Conservation (phyloP, 2,797 vertebrate genomes). For the Pseudochirops cupreus region DNA sequence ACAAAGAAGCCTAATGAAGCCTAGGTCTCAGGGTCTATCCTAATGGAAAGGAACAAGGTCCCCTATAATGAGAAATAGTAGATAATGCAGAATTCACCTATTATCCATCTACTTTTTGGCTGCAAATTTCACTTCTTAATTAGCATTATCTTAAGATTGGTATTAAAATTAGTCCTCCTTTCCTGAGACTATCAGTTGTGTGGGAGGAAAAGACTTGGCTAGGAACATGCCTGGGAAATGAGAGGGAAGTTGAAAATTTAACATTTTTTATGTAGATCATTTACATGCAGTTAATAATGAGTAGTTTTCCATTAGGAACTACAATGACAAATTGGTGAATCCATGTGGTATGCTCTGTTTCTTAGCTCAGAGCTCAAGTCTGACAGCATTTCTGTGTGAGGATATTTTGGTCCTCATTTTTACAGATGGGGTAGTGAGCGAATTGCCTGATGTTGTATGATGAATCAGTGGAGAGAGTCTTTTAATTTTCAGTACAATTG, state of each 20-base stretch:
- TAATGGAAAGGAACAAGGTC: not conserved
- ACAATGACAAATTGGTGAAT: not conserved
- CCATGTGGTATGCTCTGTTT: not conserved
- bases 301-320: not conserved
- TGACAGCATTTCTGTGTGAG: not conserved
- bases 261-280: not conserved
- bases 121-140: slow-evolving; percentile 21
- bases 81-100: slow-evolving; percentile 19
- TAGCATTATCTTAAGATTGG: slow-evolving; percentile 29
- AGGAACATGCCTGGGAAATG: not conserved
- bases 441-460: not conserved
- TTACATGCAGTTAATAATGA: not conserved
- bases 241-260: not conserved
- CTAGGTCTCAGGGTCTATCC: not conserved
- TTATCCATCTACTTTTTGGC: slow-evolving; percentile 49
- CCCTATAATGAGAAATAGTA: slow-evolving; percentile 6
- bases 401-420: not conserved
- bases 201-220: not conserved
- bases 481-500: not conserved
- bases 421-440: not conserved
- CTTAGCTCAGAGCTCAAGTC: not conserved
- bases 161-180: slow-evolving; percentile 7
- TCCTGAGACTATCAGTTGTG: slow-evolving; percentile 17
- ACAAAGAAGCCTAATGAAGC: not conserved
- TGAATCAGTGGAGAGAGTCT: not conserved